Base-by-base conservation (phyloP, 2,797 vertebrate genomes). In the Cuniculus paca region DNA sequence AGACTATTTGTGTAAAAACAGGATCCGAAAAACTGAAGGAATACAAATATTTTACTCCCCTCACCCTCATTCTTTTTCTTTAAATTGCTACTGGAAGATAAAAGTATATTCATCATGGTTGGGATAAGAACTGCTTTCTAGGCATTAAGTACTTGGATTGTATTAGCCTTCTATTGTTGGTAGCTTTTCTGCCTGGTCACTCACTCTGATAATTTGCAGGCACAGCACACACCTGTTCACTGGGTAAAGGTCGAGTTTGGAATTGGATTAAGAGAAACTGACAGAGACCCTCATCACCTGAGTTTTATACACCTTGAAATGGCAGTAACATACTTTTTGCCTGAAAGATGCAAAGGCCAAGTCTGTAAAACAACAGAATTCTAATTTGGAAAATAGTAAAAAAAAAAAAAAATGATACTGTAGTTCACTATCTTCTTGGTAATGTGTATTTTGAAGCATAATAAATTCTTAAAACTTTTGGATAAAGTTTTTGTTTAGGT, bases 201-300 rank as follows among this genome's bases (percentile, higher is more conserved):
- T 96, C 74, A 22, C 72, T 61, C 92, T 94, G 91, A 95, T 79
- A 77, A 94, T 85, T 96, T 90, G 90, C 83, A 70, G 92, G 36
- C 84, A 45, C 26, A 12, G 90, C 92, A 97, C 97, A 96, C 97
- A 97, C 96, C 97, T 98, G 97, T 97, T 97, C 95, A 1, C 74
- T 93, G 96, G 90, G 79, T 97, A 98, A 98, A 98, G 98, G 97
- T 98, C 97, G 88, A 94, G 60, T 93, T 96, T 96, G 94, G 92
- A 97, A 81, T 80, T 97, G 96, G 95, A 98, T 97, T 97, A 97
- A 97, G 96, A 95, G 96, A 98, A 97, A 97, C 93, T 98, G 94
- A 85, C 88, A 96, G 97, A 82, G 26, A 88, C 91, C 72, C 96
- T 97, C 91, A 94, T 93, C 89, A 68, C 93, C 95, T 96, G 92